Conservation (phyloP, 2,888 invertebrate genomes). For the Spilosoma lubricipeda region DNA sequence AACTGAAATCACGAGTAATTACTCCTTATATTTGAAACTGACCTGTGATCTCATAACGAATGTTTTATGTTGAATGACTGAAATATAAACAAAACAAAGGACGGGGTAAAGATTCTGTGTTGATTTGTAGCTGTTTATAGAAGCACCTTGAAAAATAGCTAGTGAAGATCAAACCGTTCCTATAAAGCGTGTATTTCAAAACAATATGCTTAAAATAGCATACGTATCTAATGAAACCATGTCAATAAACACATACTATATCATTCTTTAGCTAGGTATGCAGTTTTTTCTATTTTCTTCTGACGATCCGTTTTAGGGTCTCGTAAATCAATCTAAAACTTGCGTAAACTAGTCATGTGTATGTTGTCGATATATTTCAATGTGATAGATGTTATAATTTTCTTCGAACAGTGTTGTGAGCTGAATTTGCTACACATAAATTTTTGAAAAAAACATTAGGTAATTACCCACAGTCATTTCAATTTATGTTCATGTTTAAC, state of each 20-base stretch:
- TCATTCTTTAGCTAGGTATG: constrained; percentile 32
- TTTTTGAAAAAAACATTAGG: not conserved
- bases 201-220: constrained; percentile 43
- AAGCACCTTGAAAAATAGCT: constrained; percentile 18
- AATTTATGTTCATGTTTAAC: not conserved
- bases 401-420: constrained; percentile 6
- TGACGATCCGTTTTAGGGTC: constrained; percentile 21
- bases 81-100: not conserved
- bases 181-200: constrained; percentile 30
- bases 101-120: not conserved
- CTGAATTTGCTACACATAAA: not conserved
- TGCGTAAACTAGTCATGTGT: constrained; percentile 10
- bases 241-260: constrained; percentile 50
- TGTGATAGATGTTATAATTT: constrained; percentile 5
- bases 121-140: constrained; percentile 8
- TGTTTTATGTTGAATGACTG: not conserved
- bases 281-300: constrained; percentile 28
- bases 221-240: constrained; percentile 43
- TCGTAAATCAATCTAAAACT: constrained; percentile 23
- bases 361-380: constrained; percentile 1
- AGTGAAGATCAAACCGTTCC: constrained; percentile 32
- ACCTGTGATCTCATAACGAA: not conserved
- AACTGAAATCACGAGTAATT: not conserved
- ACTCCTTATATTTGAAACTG: not conserved
- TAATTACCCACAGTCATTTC: not conserved